Evolutionary conservation across 2,797 vertebrate species (phyloP), one percentile per base, ranked within the genome.

Genomic region (Thripadectes ignobilis): DNA sequence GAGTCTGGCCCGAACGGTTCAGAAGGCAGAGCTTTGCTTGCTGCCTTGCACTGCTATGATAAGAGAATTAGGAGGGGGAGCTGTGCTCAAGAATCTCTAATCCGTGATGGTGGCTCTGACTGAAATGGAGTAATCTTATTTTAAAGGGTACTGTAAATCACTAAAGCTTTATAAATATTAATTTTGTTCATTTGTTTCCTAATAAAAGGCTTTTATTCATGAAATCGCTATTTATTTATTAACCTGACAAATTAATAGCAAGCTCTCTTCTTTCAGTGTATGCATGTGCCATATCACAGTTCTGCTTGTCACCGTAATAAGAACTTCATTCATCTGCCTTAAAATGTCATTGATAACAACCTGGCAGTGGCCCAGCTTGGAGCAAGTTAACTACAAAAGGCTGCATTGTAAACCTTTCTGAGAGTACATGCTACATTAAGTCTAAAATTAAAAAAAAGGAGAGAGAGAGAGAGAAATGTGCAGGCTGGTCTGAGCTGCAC

Each of bases 261-360:
- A 95, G 84, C 89, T 96, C 95, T 95, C 88, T 93, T 95, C 94
- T 92, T 95, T 86, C 93, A 94, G 84, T 74, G 85, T 68, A 58
- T 96, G 82, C 83, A 63, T 96, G 94, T 95, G 91, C 94, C 91
- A 79, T 96, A 96, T 94, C 95, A 97, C 84, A 96, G 91, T 94
- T 92, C 85, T 93, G 38, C 91, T 95, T 97, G 94, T 94, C 93
- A 96, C 71, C 3, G 1, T 91, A 73, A 96, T 94, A 96, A 96
- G 94, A 96, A 95, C 95, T 93, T 96, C 92, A 96, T 97, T 97
- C 96, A 93, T 90, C 94, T 96, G 92, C 92, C 95, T 97, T 95
- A 95, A 93, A 95, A 90, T 97, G 89, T 96, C 91, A 96, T 96
- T 97, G 93, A 96, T 95, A 94, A 97, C 93, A 92, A 94, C 89